Evolutionary conservation across 2,113 vertebrate genomes (phyloP), one percentile per base, ranked within the genome.

Genomic region (Apodemus sylvaticus): DNA sequence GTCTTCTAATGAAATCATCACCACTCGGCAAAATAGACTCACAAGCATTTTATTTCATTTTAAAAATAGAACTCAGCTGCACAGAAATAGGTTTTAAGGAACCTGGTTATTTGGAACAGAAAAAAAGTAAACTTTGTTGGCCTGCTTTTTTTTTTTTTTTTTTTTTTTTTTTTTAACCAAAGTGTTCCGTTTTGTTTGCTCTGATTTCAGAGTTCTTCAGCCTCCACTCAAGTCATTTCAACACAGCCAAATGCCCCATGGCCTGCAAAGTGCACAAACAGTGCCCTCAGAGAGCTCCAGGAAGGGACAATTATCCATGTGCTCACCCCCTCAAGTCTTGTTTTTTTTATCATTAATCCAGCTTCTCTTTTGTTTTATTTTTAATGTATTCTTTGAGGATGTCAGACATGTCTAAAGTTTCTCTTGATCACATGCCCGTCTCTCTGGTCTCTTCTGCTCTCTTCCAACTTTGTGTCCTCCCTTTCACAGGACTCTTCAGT

Each of bases 1-100:
- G 73, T 88, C 88, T 94, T 77, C 90, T 62, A 51, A 60, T 83
- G 71, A 92, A 85, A 88, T 64, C 93, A 71, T 68, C 78, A 51
- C 34, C 20, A 86, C 39, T 93, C 3, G 42, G 86, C 29, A 66
- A 58, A 92, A 86, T 12, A 93, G 39, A 93, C 86, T 77, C 68
- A 88, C 91, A 68, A 39, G 51, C 14, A 81, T 73, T 95, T 86
- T 55, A 55, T 93, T 93, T 78, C 36, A 31, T 62, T 92, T 97
- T 93, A n/a, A 89, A 85, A 62, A 76, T 39, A 74, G 55, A 92
- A 91, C 31, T 68, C 89, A 6, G 87, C 31, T 83, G 39, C 62
- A 86, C 34, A 95, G 20, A 97, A 97, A 94, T 87, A 95, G 66
- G 93, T 93, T 73, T 82, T 83, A 93, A 93, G 79, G 66, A 95